phyloP scores from a whole-genome alignment of 2,113 vertebrate species.

The Prunella himalayana region DNA sequence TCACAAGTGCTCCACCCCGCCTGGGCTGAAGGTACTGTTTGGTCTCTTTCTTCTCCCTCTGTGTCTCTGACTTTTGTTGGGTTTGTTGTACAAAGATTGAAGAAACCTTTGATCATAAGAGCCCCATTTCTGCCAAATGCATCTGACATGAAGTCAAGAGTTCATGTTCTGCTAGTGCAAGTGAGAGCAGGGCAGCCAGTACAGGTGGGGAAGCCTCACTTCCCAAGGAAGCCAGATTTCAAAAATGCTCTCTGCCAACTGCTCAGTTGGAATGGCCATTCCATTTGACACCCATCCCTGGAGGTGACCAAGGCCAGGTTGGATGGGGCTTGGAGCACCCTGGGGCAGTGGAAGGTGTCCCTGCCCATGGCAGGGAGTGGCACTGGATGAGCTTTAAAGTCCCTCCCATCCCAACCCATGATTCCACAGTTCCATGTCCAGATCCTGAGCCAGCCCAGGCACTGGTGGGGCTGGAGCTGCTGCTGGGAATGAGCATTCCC shows the following conservation, averaged over 20 bases:
- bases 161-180: background rate
- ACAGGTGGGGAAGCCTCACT: background rate
- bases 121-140: background rate
- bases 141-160: background rate
- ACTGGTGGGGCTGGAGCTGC: background rate
- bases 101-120: background rate
- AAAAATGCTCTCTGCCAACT: background rate
- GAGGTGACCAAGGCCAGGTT: background rate
- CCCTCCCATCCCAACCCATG: background rate
- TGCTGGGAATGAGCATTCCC: background rate
- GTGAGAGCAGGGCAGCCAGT: background rate
- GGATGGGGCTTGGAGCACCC: rapidly evolving
- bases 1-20: background rate
- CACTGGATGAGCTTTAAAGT: background rate
- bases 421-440: background rate
- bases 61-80: background rate
- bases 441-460: background rate
- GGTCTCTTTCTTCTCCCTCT: background rate
- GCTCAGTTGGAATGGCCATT: background rate
- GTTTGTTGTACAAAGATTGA: background rate
- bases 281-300: background rate
- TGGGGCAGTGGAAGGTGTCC: background rate
- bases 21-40: background rate
- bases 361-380: background rate
- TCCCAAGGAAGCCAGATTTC: background rate